Evolutionary conservation across 2,797 vertebrate species (phyloP).

Genomic region (Parotocinclus haroldoi): DNA sequence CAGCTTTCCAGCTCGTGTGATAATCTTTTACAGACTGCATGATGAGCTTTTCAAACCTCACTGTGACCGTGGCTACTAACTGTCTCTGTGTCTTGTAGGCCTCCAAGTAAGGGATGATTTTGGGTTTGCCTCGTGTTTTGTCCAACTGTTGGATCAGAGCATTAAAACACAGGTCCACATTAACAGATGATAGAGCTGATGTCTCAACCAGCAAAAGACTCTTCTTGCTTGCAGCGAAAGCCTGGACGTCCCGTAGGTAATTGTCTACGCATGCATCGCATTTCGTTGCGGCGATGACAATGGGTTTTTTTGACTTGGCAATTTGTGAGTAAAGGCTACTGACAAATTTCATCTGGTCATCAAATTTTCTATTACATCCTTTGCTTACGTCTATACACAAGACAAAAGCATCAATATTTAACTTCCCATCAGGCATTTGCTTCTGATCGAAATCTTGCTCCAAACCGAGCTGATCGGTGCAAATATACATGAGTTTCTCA

Average conservation of each 20-base stretch:
- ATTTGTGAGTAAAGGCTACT: constrained; percentile 95
- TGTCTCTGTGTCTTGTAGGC: constrained; percentile 93
- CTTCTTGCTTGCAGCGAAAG: constrained; percentile 95
- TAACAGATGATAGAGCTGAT: constrained; percentile 85
- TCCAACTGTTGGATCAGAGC: constrained; percentile 95
- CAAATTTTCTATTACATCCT: constrained; percentile 96
- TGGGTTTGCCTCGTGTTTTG: constrained; percentile 94
- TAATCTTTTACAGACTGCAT: constrained; percentile 91
- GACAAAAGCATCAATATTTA: constrained; percentile 90
- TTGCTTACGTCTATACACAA: constrained; percentile 97
- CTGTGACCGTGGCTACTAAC: constrained; percentile 84
- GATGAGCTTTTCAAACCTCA: constrained; percentile 91
- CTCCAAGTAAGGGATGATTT: constrained; percentile 94
- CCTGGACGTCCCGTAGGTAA: constrained; percentile 93
- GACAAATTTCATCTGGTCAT: constrained; percentile 97
- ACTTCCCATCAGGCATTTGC: constrained; percentile 97
- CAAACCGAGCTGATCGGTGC: constrained; percentile 97
- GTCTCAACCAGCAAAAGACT: constrained; percentile 93
- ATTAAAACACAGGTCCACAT: constrained; percentile 91
- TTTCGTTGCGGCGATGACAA: constrained; percentile 94
- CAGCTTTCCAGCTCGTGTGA: constrained; percentile 92
- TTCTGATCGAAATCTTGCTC: constrained; percentile 99
- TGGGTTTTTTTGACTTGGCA: constrained; percentile 92
- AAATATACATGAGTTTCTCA: constrained; percentile 99
- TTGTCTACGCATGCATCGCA: constrained; percentile 97